These are phyloP conservation scores for Mythimna ferrago DNA, from an alignment of 2,888 invertebrate genomes.

Conservation along the genomic window DNA sequence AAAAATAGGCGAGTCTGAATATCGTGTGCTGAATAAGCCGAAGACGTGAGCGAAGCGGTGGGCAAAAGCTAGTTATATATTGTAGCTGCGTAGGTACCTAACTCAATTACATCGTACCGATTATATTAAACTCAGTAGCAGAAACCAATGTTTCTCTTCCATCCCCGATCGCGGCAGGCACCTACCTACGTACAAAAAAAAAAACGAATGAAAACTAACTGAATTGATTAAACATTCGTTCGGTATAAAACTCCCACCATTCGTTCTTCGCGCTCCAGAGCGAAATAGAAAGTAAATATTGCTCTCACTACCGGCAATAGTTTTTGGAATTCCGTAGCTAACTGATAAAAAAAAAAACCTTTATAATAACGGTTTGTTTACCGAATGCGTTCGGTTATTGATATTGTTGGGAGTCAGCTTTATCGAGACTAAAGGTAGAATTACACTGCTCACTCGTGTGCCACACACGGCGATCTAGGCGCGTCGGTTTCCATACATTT, in stretches of 20 bases:
- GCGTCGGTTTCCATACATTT: too few species aligned
- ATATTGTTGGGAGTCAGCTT: too few species aligned
- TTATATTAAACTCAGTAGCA: not conserved
- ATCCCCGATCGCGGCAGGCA: slow-evolving; percentile 16
- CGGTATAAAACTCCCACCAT: slow-evolving; percentile 20
- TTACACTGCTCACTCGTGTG: too few species aligned
- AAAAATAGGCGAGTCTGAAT: too few species aligned
- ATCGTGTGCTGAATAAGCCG: too few species aligned
- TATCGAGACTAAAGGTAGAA: too few species aligned
- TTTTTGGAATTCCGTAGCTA: slow-evolving; percentile 5
- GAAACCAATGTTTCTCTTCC: slow-evolving; percentile 48
- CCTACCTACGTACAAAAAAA: not conserved
- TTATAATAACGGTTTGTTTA: too few species aligned
- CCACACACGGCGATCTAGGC: too few species aligned
- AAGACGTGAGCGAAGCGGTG: too few species aligned
- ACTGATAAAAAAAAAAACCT: not conserved
- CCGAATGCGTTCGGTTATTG: too few species aligned
- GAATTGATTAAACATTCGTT: slow-evolving; percentile 49
- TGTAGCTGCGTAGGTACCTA: not conserved
- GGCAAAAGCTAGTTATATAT: too few species aligned
- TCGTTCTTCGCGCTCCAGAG: slow-evolving; percentile 18
- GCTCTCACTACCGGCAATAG: not conserved
- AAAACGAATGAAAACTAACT: slow-evolving; percentile 15
- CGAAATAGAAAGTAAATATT: slow-evolving; percentile 59
- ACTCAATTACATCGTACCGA: not conserved